A percentile compares a stretch with the other conserved stretches of the same genome.
Conservation (phyloP, 2,888 invertebrate genomes). For the Gibbula magus region DNA sequence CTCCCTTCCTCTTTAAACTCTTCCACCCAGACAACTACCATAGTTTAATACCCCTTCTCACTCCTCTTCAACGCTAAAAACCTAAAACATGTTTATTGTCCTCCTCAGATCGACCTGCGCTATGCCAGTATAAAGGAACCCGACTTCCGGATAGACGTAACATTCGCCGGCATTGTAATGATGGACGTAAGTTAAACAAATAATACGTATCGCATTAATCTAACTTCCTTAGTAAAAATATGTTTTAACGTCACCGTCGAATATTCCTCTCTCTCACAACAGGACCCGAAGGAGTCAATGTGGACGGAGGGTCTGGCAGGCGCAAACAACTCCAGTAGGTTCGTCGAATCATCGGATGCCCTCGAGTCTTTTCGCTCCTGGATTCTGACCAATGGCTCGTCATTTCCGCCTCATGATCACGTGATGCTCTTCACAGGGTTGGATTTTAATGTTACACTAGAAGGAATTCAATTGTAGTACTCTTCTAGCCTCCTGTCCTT, state of each 20-base stretch:
- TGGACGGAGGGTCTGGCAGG: slow-evolving; percentile 23
- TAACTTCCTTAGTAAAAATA: no score
- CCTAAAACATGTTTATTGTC: background rate
- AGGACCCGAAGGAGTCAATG: slow-evolving; percentile 35
- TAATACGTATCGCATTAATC: no score
- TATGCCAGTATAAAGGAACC: slow-evolving; percentile 39
- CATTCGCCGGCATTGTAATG: slow-evolving; percentile 45
- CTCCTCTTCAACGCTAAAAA: no score
- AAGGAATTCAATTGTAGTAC: background rate
- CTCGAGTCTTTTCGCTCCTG: slow-evolving; percentile 45
- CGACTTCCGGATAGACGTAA: slow-evolving; percentile 41
- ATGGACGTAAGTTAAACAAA: slow-evolving; percentile 37
- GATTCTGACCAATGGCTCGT: slow-evolving; percentile 33
- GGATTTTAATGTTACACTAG: background rate
- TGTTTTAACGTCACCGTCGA: background rate
- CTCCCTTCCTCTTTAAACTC: no score
- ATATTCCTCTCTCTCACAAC: background rate
- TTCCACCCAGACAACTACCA: no score
- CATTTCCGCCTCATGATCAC: slow-evolving; percentile 44
- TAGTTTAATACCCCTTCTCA: no score
- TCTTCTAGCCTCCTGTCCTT: no score
- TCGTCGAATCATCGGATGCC: slow-evolving; percentile 43
- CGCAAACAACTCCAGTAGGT: slow-evolving; percentile 25
- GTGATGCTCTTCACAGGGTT: slow-evolving; percentile 51
- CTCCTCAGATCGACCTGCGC: slow-evolving; percentile 38